Evolutionary conservation across 2,113 vertebrate species (phyloP).

Genomic region (Pelvicachromis taeniatus): DNA sequence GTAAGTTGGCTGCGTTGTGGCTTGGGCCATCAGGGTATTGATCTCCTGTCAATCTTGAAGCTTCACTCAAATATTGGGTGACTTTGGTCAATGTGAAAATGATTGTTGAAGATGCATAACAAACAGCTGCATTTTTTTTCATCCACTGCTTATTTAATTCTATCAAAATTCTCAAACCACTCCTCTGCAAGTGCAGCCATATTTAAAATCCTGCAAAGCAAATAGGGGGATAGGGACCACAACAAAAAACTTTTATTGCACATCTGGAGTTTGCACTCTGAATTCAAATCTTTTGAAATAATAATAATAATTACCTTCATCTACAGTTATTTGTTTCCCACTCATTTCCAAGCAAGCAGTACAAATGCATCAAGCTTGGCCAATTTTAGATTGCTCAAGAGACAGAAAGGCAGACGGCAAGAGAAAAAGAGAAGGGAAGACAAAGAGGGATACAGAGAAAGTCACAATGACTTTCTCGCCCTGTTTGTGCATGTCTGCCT

Average conservation of each 20-base stretch:
- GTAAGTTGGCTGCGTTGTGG: background rate
- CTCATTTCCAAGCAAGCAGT: constrained; percentile 6
- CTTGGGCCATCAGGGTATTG: constrained; percentile 26
- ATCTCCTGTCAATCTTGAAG: constrained; percentile 39
- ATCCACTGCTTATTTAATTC: background rate
- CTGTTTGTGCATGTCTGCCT: constrained; percentile 4
- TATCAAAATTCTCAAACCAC: background rate
- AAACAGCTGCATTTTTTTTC: constrained; percentile 3
- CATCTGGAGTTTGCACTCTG: background rate
- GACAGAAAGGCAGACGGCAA: constrained; percentile 14
- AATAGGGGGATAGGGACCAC: background rate
- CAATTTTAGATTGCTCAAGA: constrained; percentile 51
- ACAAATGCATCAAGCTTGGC: constrained; percentile 30
- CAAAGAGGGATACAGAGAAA: background rate
- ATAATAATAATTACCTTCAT: background rate
- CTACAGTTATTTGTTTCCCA: background rate
- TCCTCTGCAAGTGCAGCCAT: background rate
- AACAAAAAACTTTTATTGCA: background rate
- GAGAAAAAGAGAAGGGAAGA: background rate
- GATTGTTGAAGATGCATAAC: constrained; percentile 30
- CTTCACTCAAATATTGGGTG: constrained; percentile 40
- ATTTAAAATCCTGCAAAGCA: background rate
- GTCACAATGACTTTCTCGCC: constrained; percentile 6
- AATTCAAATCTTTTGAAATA: background rate
- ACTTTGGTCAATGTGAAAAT: constrained; percentile 32